Conservation (phyloP, 1,140 invertebrate species). For the Cepaea nemoralis region DNA sequence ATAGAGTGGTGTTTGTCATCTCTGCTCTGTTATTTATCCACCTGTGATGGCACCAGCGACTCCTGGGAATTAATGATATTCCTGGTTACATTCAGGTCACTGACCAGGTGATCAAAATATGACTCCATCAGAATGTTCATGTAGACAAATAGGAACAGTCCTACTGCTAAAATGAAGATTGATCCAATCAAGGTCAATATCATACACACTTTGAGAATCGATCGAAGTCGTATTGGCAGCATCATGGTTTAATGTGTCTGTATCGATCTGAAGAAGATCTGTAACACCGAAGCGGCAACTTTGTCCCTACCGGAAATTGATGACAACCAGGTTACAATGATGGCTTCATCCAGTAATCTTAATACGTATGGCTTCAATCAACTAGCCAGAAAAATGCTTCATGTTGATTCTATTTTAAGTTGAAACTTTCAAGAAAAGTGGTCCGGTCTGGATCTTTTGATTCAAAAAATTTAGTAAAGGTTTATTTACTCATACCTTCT, state of each 20-base stretch:
- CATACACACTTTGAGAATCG: background rate
- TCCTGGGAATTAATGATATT: background rate
- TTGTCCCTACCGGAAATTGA: too few species aligned
- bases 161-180: background rate
- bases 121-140: background rate
- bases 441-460: too few species aligned
- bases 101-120: background rate
- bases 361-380: too few species aligned
- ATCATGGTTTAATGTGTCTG: background rate
- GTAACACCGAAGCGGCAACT: background rate
- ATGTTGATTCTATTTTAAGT: too few species aligned
- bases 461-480: too few species aligned
- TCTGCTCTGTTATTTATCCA: too few species aligned
- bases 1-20: too few species aligned
- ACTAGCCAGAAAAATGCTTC: too few species aligned
- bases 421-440: too few species aligned
- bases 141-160: background rate
- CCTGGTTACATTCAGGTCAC: constrained; percentile 1
- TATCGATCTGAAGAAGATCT: background rate
- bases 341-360: too few species aligned
- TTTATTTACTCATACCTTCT: too few species aligned
- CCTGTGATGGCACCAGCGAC: background rate
- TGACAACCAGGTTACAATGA: too few species aligned
- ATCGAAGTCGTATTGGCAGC: background rate
- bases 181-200: background rate